Evolutionary conservation across 2,113 vertebrate species (phyloP).

Genomic region (Centropristis striata): DNA sequence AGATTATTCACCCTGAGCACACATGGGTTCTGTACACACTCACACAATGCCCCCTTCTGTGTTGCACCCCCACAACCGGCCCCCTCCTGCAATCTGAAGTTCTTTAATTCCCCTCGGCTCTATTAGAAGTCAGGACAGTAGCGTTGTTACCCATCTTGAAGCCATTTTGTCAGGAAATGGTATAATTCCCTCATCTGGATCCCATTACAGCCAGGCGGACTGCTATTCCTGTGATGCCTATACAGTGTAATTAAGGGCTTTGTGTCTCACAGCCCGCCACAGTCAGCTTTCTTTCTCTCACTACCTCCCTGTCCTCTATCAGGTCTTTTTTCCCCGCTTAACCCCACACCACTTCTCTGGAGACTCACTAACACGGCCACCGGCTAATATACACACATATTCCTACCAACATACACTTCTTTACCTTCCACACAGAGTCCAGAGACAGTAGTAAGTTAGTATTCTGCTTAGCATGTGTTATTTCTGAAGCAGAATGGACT

Average conservation of each 20-base stretch:
- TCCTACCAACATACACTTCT: not conserved
- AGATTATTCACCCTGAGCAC: not conserved
- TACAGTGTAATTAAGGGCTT: slow-evolving; percentile 82
- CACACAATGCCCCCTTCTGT: slow-evolving; percentile 12
- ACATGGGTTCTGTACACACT: not conserved
- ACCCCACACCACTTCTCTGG: slow-evolving; percentile 24
- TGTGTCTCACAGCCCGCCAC: slow-evolving; percentile 74
- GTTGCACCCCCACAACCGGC: not conserved
- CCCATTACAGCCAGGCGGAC: slow-evolving; percentile 74
- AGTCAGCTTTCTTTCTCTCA: slow-evolving; percentile 52
- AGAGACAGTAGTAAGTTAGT: not conserved
- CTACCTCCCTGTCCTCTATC: slow-evolving; percentile 29
- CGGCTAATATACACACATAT: not conserved
- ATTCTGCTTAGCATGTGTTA: not conserved
- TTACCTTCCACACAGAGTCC: not conserved
- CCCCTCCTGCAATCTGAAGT: slow-evolving; percentile 19
- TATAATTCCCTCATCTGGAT: slow-evolving; percentile 85
- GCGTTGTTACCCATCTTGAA: slow-evolving; percentile 81
- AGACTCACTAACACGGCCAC: slow-evolving; percentile 22
- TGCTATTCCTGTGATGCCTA: slow-evolving; percentile 77
- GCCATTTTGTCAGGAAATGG: slow-evolving; percentile 80
- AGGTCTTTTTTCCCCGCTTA: slow-evolving; percentile 13
- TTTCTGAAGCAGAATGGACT: slow-evolving; percentile 24
- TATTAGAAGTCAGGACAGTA: slow-evolving; percentile 76
- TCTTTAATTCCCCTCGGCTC: slow-evolving; percentile 60